These are phyloP conservation scores for Spicauda simplicius DNA, from an alignment of 2,888 invertebrate genomes.

Conservation along the genomic window DNA sequence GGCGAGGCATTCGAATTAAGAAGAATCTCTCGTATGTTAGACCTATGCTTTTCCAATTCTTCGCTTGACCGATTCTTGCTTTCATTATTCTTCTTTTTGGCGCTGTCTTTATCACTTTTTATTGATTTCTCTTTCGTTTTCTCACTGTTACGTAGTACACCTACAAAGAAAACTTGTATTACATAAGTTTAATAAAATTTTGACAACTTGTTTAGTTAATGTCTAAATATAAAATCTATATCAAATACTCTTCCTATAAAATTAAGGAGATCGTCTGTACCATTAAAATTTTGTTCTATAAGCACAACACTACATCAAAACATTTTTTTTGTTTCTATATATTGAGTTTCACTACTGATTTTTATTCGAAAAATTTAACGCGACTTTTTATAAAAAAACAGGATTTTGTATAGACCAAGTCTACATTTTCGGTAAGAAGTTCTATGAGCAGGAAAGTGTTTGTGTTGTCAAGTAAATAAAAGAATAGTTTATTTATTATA, in stretches of 20 bases:
- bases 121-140: conserved; percentile 30
- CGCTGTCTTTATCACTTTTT: conserved; percentile 30
- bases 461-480: too few species aligned
- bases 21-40: conserved; percentile 52
- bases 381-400: too few species aligned
- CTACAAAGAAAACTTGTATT: conserved; percentile 48
- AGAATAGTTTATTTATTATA: too few species aligned
- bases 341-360: too few species aligned
- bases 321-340: too few species aligned
- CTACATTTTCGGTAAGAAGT: too few species aligned
- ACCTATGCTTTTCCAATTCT: conserved; percentile 48
- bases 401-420: too few species aligned
- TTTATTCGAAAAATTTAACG: too few species aligned
- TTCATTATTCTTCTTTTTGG: conserved; percentile 8
- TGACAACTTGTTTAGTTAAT: not conserved
- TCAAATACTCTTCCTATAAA: not conserved
- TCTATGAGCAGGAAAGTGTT: too few species aligned
- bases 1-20: conserved; percentile 59
- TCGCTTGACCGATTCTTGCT: conserved; percentile 35
- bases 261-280: not conserved
- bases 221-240: not conserved
- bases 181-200: conserved; percentile 14
- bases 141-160: conserved; percentile 42
- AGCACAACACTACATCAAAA: too few species aligned
- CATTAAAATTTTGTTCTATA: not conserved